Evolutionary conservation across 2,888 invertebrate species (phyloP).

Genomic region (Leptopilina syphax): DNA sequence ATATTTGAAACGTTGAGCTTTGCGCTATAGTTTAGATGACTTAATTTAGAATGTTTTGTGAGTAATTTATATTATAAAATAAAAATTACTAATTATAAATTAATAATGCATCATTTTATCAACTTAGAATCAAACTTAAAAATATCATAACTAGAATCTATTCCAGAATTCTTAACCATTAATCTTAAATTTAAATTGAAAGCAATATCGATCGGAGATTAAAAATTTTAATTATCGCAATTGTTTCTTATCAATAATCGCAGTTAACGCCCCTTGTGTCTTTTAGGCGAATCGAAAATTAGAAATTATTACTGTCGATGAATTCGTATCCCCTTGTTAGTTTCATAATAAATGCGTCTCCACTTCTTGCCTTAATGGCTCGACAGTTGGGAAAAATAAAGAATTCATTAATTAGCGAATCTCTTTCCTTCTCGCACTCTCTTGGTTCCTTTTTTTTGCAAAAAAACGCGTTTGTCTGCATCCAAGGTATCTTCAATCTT

Average conservation of each 20-base stretch:
- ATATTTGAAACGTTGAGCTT: too few relatives aligned
- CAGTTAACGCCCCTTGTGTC: neutral
- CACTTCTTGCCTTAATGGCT: conserved; percentile 30
- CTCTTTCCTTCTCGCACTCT: neutral
- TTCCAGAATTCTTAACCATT: too few relatives aligned
- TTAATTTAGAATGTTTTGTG: too few relatives aligned
- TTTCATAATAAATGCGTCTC: conserved; percentile 34
- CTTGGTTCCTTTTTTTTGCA: neutral
- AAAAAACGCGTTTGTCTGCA: conserved; percentile 15
- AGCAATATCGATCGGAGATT: neutral
- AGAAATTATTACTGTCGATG: conserved; percentile 4
- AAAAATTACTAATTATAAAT: too few relatives aligned
- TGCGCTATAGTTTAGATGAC: too few relatives aligned
- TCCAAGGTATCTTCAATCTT: neutral
- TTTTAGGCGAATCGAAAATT: conserved; percentile 13
- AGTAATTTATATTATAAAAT: too few relatives aligned
- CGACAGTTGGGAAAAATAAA: conserved; percentile 28
- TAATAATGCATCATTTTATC: too few relatives aligned
- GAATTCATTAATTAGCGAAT: conserved; percentile 21
- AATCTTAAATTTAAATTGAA: too few relatives aligned
- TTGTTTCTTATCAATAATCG: too few relatives aligned
- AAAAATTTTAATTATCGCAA: neutral
- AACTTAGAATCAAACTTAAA: too few relatives aligned
- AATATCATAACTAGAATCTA: too few relatives aligned
- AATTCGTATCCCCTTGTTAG: conserved; percentile 14